These are phyloP conservation scores for Thaumatotibia leucotreta DNA, from an alignment of 1,140 invertebrate genomes.

Conservation along the genomic window DNA sequence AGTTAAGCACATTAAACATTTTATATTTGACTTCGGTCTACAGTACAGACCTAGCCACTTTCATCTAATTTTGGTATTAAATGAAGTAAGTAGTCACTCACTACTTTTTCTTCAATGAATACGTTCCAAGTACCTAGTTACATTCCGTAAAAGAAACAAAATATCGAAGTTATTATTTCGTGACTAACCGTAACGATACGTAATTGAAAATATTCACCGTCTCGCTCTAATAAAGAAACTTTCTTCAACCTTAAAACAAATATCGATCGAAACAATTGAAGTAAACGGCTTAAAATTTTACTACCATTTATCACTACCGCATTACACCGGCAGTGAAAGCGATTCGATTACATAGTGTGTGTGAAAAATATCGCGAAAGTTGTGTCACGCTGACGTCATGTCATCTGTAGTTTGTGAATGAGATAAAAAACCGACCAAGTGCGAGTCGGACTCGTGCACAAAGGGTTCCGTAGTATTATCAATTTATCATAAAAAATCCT, in stretches of 20 bases:
- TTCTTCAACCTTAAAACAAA: neutral
- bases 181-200: neutral
- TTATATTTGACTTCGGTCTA: too few relatives aligned
- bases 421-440: too few relatives aligned
- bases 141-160: neutral
- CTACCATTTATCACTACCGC: neutral
- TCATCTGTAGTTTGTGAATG: neutral
- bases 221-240: neutral
- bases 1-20: too few relatives aligned
- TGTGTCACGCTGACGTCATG: constrained; percentile 10
- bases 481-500: too few relatives aligned
- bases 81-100: too few relatives aligned
- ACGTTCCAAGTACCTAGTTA: neutral
- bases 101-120: neutral
- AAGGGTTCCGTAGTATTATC: too few relatives aligned
- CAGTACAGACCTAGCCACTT: too few relatives aligned
- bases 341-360: constrained; percentile 5
- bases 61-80: too few relatives aligned
- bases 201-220: neutral
- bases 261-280: neutral
- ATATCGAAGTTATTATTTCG: neutral
- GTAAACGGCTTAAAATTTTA: neutral
- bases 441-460: too few relatives aligned
- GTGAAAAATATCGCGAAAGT: constrained; percentile 12
- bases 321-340: neutral